Conservation (phyloP, 2,113 vertebrate genomes). For the Nanorana parkeri region DNA sequence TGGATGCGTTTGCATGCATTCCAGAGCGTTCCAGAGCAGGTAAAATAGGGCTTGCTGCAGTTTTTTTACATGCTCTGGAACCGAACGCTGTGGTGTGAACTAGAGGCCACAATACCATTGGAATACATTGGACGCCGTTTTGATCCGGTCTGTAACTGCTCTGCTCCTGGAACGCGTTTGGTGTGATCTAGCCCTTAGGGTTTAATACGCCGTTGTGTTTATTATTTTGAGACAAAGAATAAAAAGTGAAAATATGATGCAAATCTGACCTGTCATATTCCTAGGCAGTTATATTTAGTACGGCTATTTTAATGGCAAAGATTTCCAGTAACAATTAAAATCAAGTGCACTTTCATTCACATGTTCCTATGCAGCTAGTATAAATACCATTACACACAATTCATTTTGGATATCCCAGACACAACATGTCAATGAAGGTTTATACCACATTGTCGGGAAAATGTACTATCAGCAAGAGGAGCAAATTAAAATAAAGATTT, state of each 20-base stretch:
- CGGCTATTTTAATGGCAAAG: background rate
- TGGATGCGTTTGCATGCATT: too few relatives aligned
- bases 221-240: too few relatives aligned
- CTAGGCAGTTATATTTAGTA: background rate
- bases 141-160: too few relatives aligned
- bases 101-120: too few relatives aligned
- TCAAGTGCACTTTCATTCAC: conserved; percentile 2
- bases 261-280: background rate
- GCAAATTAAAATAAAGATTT: conserved; percentile 58
- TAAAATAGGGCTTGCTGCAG: too few relatives aligned
- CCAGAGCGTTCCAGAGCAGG: too few relatives aligned
- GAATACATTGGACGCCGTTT: too few relatives aligned
- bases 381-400: conserved; percentile 46
- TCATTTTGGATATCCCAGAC: conserved; percentile 33
- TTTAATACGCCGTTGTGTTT: too few relatives aligned
- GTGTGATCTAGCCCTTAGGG: too few relatives aligned
- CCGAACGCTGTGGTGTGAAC: too few relatives aligned
- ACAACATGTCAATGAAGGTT: conserved; percentile 50
- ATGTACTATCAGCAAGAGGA: conserved; percentile 51
- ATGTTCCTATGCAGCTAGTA: conserved; percentile 10
- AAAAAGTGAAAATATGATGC: background rate
- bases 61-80: too few relatives aligned
- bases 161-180: too few relatives aligned
- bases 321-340: conserved; percentile 29
- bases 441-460: conserved; percentile 50